These are phyloP conservation scores for Sinocyclocheilus anshuiensis DNA, from an alignment of 2,113 vertebrate genomes.

Conservation along the genomic window DNA sequence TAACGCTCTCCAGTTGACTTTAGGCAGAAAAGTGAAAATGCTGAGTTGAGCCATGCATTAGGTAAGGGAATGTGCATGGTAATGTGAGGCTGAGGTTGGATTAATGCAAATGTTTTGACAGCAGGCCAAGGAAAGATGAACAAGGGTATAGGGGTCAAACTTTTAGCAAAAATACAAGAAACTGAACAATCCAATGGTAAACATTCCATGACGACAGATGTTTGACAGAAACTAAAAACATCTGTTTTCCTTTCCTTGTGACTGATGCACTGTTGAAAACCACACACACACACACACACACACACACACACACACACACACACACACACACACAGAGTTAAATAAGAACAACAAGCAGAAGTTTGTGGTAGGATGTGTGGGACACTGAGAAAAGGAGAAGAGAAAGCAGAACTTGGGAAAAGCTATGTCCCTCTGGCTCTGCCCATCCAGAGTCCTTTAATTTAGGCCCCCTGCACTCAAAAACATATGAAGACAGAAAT, in stretches of 20 bases:
- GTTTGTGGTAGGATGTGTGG: slow-evolving; percentile 34
- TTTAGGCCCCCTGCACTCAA: slow-evolving; percentile 2
- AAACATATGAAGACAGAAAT: neutral
- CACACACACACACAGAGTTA: neutral
- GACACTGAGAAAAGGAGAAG: slow-evolving; percentile 31
- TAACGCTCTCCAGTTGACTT: slow-evolving; percentile 38
- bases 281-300: too few species aligned
- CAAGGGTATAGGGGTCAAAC: slow-evolving; percentile 61
- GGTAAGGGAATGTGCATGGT: slow-evolving; percentile 34
- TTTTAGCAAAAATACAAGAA: slow-evolving; percentile 57
- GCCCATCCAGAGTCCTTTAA: slow-evolving; percentile 34
- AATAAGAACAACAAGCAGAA: neutral
- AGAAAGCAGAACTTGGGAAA: neutral
- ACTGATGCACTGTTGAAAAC: slow-evolving; percentile 30
- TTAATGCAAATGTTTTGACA: slow-evolving; percentile 47
- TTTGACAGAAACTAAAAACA: slow-evolving; percentile 43
- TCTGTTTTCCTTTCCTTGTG: slow-evolving; percentile 3
- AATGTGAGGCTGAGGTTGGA: slow-evolving; percentile 34
- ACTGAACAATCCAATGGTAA: slow-evolving; percentile 28
- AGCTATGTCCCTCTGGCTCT: neutral
- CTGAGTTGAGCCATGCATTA: slow-evolving; percentile 42
- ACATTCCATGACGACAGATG: slow-evolving; percentile 22
- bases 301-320: too few species aligned
- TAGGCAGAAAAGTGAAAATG: slow-evolving; percentile 30
- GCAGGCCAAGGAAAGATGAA: slow-evolving; percentile 36